A percentile compares a stretch with the other conserved stretches of the same genome.
These are phyloP conservation scores for Theocolax elegans DNA, from an alignment of 1,140 invertebrate genomes.

Conservation along the genomic window DNA sequence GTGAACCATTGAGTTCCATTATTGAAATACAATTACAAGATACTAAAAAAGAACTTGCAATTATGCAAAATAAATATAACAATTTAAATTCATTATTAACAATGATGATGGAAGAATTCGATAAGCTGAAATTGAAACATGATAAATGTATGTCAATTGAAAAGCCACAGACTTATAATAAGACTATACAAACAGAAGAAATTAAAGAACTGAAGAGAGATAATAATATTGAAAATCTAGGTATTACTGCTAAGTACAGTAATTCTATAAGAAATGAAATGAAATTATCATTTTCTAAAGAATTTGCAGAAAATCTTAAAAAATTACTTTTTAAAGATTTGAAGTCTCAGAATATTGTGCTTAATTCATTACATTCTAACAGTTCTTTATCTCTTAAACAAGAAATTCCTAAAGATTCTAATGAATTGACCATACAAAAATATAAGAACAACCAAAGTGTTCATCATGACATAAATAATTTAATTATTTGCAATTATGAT, in stretches of 20 bases:
- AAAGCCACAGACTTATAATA: background rate
- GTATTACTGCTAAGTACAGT: background rate
- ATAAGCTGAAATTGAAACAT: conserved; percentile 11
- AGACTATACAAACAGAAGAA: background rate
- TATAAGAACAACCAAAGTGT: background rate
- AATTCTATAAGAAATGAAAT: background rate
- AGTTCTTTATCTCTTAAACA: too few relatives aligned
- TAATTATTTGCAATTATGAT: background rate
- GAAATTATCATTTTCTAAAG: background rate
- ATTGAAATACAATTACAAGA: conserved; percentile 64
- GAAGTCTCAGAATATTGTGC: too few relatives aligned
- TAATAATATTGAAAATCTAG: background rate
- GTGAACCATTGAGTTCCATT: conserved; percentile 61
- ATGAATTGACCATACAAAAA: background rate
- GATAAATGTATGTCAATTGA: background rate
- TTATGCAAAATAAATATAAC: conserved; percentile 32
- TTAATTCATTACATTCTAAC: too few relatives aligned
- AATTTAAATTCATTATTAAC: conserved; percentile 18
- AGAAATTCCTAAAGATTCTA: background rate
- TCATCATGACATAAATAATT: background rate
- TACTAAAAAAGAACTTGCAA: conserved; percentile 53
- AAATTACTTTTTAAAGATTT: background rate
- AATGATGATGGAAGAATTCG: conserved; percentile 29
- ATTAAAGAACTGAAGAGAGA: background rate
- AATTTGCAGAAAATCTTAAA: background rate